A percentile compares a stretch with the other conserved stretches of the same genome.
Evolutionary conservation across 1,140 invertebrate genomes (phyloP).

Genomic region (Drosophila suzukii): DNA sequence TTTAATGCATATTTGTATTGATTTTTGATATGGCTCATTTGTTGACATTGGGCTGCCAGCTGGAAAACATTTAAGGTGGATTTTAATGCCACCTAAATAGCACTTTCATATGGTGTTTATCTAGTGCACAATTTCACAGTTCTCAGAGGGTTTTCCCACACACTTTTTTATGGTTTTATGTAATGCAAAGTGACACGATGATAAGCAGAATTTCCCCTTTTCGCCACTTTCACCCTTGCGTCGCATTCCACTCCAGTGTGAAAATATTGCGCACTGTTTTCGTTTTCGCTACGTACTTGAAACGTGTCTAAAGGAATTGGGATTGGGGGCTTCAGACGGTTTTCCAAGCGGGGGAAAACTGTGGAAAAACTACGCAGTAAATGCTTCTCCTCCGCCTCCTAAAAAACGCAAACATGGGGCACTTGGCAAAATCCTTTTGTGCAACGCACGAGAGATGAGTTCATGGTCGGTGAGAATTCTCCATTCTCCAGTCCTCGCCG

Average conservation of each 20-base stretch:
- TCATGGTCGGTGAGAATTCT: slow-evolving; percentile 59
- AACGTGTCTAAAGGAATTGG: slow-evolving; percentile 48
- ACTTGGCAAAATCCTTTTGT: slow-evolving; percentile 57
- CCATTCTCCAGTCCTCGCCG: slow-evolving; percentile 8
- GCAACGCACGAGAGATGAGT: slow-evolving; percentile 52
- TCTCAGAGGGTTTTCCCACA: slow-evolving; percentile 1
- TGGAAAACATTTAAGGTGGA: neutral
- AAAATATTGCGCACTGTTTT: slow-evolving; percentile 73
- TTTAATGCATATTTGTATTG: slow-evolving; percentile 55
- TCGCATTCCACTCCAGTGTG: slow-evolving; percentile 6
- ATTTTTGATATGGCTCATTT: slow-evolving; percentile 17
- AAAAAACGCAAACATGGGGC: slow-evolving; percentile 10
- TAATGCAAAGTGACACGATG: slow-evolving; percentile 35
- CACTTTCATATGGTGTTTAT: slow-evolving; percentile 5
- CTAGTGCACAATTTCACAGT: neutral
- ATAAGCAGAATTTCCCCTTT: slow-evolving; percentile 34
- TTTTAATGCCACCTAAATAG: neutral
- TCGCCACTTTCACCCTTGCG: neutral
- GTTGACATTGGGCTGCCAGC: neutral
- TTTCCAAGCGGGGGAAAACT: slow-evolving; percentile 38
- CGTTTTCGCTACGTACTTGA: slow-evolving; percentile 63
- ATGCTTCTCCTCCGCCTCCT: slow-evolving; percentile 29
- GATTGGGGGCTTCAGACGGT: slow-evolving; percentile 44
- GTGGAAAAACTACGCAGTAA: slow-evolving; percentile 75
- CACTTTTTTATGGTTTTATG: slow-evolving; percentile 27